Evolutionary conservation across 2,888 invertebrate species (phyloP), one percentile per base, ranked within the genome.

Genomic region (Yponomeuta plumbellus): DNA sequence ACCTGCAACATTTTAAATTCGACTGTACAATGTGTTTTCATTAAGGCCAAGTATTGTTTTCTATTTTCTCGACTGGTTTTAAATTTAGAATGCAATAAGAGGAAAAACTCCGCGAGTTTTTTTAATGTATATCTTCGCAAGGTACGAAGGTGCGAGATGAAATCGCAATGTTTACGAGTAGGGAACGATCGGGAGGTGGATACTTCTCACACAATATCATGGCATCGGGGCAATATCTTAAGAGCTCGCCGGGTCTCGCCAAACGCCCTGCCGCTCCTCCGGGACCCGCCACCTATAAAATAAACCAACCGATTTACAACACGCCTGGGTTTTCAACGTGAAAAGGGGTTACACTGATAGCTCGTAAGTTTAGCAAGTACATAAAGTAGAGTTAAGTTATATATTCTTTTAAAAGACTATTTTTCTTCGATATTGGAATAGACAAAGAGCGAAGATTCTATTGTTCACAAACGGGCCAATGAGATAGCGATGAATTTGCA

Each of bases 301-400:
- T 89, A 91, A 91, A 90, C 76, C 85, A 88, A 81, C 85, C 88
- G 84, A 88, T 91, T 90, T 89, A 91, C 81, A 85, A 85, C 84
- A 83, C 86, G 80, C 81, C 75, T 75, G 83, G 84, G 84, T 84
- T 79, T 87, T 84, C 81, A 85, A 82, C 76, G 76, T 76, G 77
- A 80, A 84, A 84, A 85, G 85, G 66, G 83, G 82, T 81, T 80
- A 83, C 85, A 84, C 81, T 85, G 84, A 86, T 86, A 86, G 81
- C 78, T 81, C 81, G 79, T 82, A 83, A 81, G 80, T 80, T 80
- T 71, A 75, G 0, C 17, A 52, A 4, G 17, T 52, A 52, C 13
- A 13, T 17, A 17, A 17, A 52, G 17, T 52, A 17, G 17, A 52
- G 17, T 52, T 52, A 52, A 52, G 44, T 52, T 52, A 52, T 13